Evolutionary conservation across 2,113 vertebrate genomes (phyloP).

Genomic region (Steatornis caripensis): DNA sequence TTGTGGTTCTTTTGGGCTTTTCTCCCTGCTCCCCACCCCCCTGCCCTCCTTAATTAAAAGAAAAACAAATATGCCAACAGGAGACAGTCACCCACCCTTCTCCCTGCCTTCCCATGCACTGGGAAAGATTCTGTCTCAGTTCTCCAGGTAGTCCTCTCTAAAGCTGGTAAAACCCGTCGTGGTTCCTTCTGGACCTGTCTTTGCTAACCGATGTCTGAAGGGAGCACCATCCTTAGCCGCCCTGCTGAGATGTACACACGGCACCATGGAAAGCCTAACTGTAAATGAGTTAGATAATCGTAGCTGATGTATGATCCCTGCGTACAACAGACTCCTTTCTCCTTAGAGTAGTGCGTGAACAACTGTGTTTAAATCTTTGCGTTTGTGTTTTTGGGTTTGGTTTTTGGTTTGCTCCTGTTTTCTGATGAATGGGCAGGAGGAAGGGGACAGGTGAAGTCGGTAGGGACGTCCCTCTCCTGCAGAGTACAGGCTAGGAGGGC

Average conservation of each 20-base stretch:
- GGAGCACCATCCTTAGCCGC: slow-evolving; percentile 35
- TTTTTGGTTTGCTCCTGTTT: background rate
- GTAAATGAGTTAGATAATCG: slow-evolving; percentile 6
- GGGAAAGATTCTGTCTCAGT: slow-evolving; percentile 38
- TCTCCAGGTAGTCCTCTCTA: slow-evolving; percentile 42
- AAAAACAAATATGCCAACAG: slow-evolving; percentile 37
- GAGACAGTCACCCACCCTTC: slow-evolving; percentile 35
- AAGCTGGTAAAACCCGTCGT: slow-evolving; percentile 5
- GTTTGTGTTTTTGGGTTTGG: background rate
- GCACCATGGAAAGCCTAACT: slow-evolving; percentile 29
- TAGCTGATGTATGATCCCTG: slow-evolving; percentile 40
- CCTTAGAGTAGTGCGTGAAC: slow-evolving; percentile 25
- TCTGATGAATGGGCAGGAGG: background rate
- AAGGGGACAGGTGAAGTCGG: background rate
- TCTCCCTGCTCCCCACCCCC: background rate
- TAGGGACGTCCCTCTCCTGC: background rate
- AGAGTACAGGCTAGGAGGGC: background rate
- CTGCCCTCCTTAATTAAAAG: background rate
- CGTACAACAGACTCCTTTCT: slow-evolving; percentile 21
- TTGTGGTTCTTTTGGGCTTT: slow-evolving; percentile 53
- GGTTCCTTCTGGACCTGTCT: slow-evolving; percentile 32
- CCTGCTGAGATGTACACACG: background rate
- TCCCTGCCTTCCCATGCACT: background rate
- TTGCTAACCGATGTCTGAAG: slow-evolving; percentile 15
- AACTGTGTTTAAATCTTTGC: background rate